Evolutionary conservation across 2,113 vertebrate genomes (phyloP), one percentile per base, ranked within the genome.

Genomic region (Pomatostomus ruficeps): DNA sequence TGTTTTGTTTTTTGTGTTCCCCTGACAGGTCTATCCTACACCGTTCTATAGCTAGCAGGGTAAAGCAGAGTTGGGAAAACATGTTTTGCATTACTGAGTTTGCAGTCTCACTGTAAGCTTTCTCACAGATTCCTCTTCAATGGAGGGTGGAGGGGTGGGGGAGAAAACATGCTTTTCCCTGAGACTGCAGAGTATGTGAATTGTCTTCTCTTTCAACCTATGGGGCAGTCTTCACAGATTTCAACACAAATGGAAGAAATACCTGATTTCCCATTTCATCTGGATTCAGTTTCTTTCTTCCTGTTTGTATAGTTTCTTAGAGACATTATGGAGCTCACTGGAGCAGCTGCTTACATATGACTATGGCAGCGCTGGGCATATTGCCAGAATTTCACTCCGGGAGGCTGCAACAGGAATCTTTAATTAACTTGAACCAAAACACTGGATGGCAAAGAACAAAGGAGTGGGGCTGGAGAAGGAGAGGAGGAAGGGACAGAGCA

Each of bases 231-330:
- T 90, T 96, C 86, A 95, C 87, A 96, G 86, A 90, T 93, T 96
- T 96, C 94, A 96, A 80, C 86, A 90, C 93, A 95, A 94, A 93
- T 88, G 66, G 83, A 92, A 96, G 91, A 93, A 94, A 95, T 97
- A 96, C 95, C 96, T 96, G 90, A 93, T 97, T 97, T 97, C 94
- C 88, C 65, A 96, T 95, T 97, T 95, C 97, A 97, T 96, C 94
- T 97, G 96, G 97, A 97, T 97, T 97, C 94, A 96, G 95, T 97
- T 97, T 96, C 97, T 97, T 97, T 97, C 96, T 95, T 97, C 95
- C 94, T 97, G 90, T 97, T 96, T 96, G 91, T 96, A 72, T 92
- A 91, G 95, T 89, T 96, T 97, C 92, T 95, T 93, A 91, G 93
- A 95, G 96, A 92, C 88, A 81, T 85, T 93, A 90, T 89, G 88